phyloP scores from a whole-genome alignment of 1,140 invertebrate species.

The Linepithema humile region DNA sequence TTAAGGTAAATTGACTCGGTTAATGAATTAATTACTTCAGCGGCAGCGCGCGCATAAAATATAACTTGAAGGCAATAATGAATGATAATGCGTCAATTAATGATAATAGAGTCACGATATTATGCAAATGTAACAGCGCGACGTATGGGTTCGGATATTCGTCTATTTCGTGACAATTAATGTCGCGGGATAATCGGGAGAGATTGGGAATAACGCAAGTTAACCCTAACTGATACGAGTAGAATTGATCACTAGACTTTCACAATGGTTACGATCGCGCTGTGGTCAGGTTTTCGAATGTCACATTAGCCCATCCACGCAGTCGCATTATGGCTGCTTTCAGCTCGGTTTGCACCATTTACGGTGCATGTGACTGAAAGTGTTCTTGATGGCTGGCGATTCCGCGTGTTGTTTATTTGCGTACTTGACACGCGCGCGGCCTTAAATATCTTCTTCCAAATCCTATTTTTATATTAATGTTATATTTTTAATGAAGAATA shows the following conservation, averaged over 20 bases:
- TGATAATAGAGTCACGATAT: neutral
- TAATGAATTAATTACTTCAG: neutral
- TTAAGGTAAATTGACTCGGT: neutral
- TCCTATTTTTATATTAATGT: neutral
- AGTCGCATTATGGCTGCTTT: neutral
- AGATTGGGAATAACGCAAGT: slow-evolving; percentile 1
- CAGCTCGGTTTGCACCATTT: neutral
- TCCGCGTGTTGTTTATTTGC: neutral
- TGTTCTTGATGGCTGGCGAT: neutral
- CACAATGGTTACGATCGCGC: slow-evolving; percentile 20
- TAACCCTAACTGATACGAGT: neutral
- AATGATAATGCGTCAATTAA: neutral
- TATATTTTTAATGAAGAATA: neutral
- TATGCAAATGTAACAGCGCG: neutral
- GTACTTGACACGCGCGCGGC: neutral
- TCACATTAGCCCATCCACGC: slow-evolving; percentile 1
- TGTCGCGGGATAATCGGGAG: neutral
- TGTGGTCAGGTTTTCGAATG: slow-evolving; percentile 1
- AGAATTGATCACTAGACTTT: slow-evolving; percentile 23
- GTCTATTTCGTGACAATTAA: slow-evolving; percentile 19
- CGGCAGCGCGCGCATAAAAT: neutral
- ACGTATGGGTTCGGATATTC: neutral
- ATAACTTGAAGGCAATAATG: neutral
- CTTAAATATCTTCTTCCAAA: neutral
- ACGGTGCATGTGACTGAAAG: neutral